phyloP scores from a whole-genome alignment of 2,797 vertebrate genomes.

The Oreortyx pictus region DNA sequence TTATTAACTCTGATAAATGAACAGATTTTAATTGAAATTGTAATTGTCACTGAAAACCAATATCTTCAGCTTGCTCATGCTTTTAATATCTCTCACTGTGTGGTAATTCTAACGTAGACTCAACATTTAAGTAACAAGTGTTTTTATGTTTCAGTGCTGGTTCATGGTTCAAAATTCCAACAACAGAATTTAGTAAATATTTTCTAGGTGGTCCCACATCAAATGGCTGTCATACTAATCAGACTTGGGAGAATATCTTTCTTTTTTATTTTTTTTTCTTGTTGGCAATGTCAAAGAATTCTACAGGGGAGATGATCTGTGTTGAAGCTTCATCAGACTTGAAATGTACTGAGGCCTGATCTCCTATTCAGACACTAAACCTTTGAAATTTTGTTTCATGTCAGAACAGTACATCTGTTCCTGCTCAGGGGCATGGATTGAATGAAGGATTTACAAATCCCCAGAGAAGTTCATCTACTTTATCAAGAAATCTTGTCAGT shows the following conservation, averaged over 20 bases:
- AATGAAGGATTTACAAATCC: conserved; percentile 53
- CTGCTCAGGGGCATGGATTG: background rate
- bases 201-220: conserved; percentile 9
- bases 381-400: conserved; percentile 61
- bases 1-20: background rate
- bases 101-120: background rate
- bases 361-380: conserved; percentile 44
- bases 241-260: background rate
- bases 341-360: conserved; percentile 6
- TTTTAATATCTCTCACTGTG: background rate
- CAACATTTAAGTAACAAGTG: background rate
- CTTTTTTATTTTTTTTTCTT: background rate
- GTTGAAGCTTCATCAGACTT: background rate
- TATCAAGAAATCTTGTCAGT: conserved; percentile 35
- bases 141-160: background rate
- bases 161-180: conserved; percentile 1
- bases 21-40: background rate
- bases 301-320: conserved; percentile 23
- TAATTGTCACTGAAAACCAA: background rate
- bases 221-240: background rate
- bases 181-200: background rate
- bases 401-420: conserved; percentile 42
- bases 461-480: conserved; percentile 33
- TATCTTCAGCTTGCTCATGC: background rate
- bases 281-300: conserved; percentile 17